Percentiles rank a stretch among this genome's conserved stretches.
Conservation (phyloP, 2,797 vertebrate genomes). For the Nothura maculosa region DNA sequence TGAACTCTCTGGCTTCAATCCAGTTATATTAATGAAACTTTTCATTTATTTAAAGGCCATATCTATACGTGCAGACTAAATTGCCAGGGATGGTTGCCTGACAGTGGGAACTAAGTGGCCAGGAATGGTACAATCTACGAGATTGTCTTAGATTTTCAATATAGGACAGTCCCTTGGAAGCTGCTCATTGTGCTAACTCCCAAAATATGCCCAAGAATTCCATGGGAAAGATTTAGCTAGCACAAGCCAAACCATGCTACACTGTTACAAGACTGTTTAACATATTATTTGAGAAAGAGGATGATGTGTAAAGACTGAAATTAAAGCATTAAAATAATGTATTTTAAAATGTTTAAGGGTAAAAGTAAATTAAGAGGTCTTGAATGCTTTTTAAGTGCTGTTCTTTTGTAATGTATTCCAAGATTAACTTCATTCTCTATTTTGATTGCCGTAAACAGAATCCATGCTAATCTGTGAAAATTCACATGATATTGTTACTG, state of each 20-base stretch:
- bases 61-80: conserved; percentile 43
- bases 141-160: neutral
- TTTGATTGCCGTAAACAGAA: neutral
- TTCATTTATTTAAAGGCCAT: conserved; percentile 15
- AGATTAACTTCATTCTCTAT: neutral
- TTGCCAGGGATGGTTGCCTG: neutral
- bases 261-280: neutral
- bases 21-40: conserved; percentile 62
- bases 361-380: neutral
- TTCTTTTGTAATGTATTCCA: neutral
- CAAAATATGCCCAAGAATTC: neutral
- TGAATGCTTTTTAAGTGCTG: neutral
- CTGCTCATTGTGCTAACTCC: neutral
- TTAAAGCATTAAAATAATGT: neutral
- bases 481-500: neutral
- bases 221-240: neutral
- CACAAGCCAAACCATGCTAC: neutral
- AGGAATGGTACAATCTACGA: neutral
- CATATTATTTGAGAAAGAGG: neutral
- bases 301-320: neutral
- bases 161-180: conserved; percentile 2
- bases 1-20: conserved; percentile 56
- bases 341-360: neutral
- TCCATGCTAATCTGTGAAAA: neutral
- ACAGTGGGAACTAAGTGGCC: neutral